These are phyloP conservation scores for Thryonomys swinderianus DNA, from an alignment of 2,113 vertebrate species.

Conservation along the genomic window DNA sequence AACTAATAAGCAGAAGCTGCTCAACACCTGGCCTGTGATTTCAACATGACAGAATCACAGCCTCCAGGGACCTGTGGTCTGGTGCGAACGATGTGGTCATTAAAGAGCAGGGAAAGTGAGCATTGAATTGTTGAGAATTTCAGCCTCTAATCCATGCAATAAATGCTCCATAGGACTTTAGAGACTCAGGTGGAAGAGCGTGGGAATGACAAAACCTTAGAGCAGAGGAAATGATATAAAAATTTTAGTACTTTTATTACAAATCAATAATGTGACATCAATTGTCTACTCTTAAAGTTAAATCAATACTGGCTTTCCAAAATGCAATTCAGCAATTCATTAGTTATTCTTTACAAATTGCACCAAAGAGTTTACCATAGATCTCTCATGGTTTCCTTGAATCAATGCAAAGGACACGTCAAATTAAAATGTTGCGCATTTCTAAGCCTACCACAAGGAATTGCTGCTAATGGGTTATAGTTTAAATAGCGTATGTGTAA, in stretches of 20 bases:
- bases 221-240: slow-evolving; percentile 53
- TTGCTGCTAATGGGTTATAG: slow-evolving; percentile 55
- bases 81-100: background rate
- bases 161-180: background rate
- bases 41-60: background rate
- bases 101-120: background rate
- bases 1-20: background rate
- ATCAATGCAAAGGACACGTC: slow-evolving; percentile 59
- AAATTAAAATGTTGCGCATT: slow-evolving; percentile 30
- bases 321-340: slow-evolving; percentile 75
- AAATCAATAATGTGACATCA: slow-evolving; percentile 69
- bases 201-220: background rate
- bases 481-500: slow-evolving; percentile 54
- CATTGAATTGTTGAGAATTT: background rate
- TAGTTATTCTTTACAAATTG: slow-evolving; percentile 76
- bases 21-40: background rate
- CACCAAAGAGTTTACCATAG: slow-evolving; percentile 57
- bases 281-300: slow-evolving; percentile 73
- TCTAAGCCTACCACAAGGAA: slow-evolving; percentile 51
- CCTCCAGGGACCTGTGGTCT: background rate
- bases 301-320: slow-evolving; percentile 70
- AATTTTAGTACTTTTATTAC: slow-evolving; percentile 53
- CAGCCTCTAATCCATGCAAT: background rate
- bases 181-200: background rate
- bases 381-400: slow-evolving; percentile 48